Evolutionary conservation across 2,113 vertebrate genomes (phyloP).

Genomic region (Excalfactoria chinensis): DNA sequence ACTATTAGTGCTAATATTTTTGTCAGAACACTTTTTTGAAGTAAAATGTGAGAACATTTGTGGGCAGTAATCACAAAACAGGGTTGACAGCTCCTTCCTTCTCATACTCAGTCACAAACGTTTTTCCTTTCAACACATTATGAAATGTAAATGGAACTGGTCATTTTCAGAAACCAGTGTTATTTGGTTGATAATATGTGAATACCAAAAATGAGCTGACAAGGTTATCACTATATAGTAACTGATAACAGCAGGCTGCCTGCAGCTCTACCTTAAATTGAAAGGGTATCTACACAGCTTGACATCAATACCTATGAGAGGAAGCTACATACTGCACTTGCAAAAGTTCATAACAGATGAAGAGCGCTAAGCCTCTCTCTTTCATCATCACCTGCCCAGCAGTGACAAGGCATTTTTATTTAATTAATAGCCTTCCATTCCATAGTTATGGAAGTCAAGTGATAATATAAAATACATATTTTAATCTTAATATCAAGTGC

Average conservation of each 20-base stretch:
- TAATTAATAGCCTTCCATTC: neutral
- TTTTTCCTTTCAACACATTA: conserved; percentile 69
- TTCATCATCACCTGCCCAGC: neutral
- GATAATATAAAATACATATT: neutral
- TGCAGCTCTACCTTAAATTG: neutral
- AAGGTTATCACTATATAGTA: conserved; percentile 2
- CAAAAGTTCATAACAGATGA: neutral
- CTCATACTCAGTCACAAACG: conserved; percentile 53
- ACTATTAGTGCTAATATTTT: conserved; percentile 84
- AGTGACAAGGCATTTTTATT: neutral
- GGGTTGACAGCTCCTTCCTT: conserved; percentile 76
- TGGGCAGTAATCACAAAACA: conserved; percentile 78
- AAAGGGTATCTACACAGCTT: neutral
- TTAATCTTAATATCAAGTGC: neutral
- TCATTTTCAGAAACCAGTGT: conserved; percentile 66
- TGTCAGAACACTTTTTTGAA: conserved; percentile 76
- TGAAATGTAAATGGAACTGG: conserved; percentile 73
- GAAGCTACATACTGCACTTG: neutral
- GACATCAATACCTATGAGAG: neutral
- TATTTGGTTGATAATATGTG: conserved; percentile 18
- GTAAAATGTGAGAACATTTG: conserved; percentile 81
- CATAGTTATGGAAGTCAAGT: neutral
- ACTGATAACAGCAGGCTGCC: neutral
- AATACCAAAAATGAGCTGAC: conserved; percentile 12
- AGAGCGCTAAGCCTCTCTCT: neutral